Base-by-base conservation (phyloP, 2,797 vertebrate species). In the Nannoperca obscura region DNA sequence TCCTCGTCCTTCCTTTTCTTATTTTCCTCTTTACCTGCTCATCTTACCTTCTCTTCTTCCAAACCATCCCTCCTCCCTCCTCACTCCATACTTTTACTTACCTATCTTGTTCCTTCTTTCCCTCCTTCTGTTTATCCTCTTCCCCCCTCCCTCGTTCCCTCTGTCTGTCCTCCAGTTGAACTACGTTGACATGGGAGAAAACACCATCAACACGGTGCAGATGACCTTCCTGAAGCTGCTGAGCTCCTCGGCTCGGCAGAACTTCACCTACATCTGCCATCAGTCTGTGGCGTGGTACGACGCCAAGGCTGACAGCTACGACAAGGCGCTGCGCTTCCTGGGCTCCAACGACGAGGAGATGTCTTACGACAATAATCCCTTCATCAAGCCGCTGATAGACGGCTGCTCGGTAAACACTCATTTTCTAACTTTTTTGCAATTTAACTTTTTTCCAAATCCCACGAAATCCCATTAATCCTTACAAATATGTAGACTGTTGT, bases 171-270 rank as follows among this genome's bases (percentile, higher is more conserved):
- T 11, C 14, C 82, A 99, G 98, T 92, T 99, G 81, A 98, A 96
- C 54, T 99, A 99, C 32, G 95, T 98, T 67, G 98, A 99, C 70
- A 44, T 92, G 49, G 95, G 95, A 89, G 97, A 97, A 69, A 96
- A 94, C 91, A 92, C 94, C 67, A 97, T 99, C 91, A 97, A 95
- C 86, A 91, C 94, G 58, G 98, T 99, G 74, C 98, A 99, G 95
- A 98, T 99, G 97, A 99, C 98, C 69, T 99, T 99, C 96, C 95
- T 99, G 87, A 99, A 96, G 93, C 95, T 99, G 91, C 95, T 99
- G 83, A 99, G 97, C 85, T 97, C 98, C 62, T 96, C 97, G 5
- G 98, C 97, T 10, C 93, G 96, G 66, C 98, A 99, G 89, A 99
- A 99, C 93, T 98, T 99, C 93, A 99, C 97, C 79, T 99, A 99